phyloP scores from a whole-genome alignment of 2,113 vertebrate species.

The Empidonax traillii region DNA sequence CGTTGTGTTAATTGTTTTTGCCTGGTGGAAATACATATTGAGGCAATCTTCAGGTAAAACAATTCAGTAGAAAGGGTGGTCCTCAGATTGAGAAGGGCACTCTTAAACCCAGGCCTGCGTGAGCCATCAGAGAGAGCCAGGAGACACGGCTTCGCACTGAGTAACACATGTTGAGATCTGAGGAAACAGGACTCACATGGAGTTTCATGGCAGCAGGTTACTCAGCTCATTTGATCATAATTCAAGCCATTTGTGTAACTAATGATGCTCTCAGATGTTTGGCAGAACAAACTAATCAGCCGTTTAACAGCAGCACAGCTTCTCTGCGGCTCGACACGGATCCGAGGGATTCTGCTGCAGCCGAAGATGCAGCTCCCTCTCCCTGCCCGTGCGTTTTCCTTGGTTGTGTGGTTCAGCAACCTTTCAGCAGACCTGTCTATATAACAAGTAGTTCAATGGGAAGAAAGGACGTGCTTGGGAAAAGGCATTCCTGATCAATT shows the following conservation, averaged over 20 bases:
- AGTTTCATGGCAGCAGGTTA: conserved; percentile 56
- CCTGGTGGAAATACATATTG: not conserved
- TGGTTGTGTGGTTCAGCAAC: not conserved
- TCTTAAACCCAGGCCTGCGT: not conserved
- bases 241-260: conserved; percentile 67
- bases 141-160: not conserved
- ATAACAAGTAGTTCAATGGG: not conserved
- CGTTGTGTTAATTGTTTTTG: not conserved
- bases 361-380: not conserved
- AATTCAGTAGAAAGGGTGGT: not conserved
- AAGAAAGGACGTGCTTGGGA: not conserved
- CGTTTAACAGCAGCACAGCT: conserved; percentile 45
- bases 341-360: not conserved
- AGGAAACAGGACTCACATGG: conserved; percentile 13
- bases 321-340: conserved; percentile 5
- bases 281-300: conserved; percentile 65
- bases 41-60: not conserved
- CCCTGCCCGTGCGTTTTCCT: not conserved
- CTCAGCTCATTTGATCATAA: conserved; percentile 55
- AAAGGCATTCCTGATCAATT: not conserved
- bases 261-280: conserved; percentile 67
- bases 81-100: not conserved
- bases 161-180: conserved; percentile 53
- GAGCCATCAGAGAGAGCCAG: not conserved
- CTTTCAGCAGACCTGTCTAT: not conserved